Percentiles rank a stretch among this genome's conserved stretches.
Conservation (phyloP, 2,888 invertebrate species). For the Papilio elwesi region DNA sequence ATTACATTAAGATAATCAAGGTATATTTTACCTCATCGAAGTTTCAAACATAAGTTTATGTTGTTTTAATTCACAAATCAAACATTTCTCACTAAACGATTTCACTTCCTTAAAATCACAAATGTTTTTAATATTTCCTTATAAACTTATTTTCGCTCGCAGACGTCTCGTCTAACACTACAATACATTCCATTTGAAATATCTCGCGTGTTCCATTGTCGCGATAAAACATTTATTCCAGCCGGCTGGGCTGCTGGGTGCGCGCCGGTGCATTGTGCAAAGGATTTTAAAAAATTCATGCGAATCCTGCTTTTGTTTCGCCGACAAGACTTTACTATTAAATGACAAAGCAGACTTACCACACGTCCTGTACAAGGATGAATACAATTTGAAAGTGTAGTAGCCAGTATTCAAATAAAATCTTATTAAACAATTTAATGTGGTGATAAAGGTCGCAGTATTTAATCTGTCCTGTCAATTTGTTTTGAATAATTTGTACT, state of each 20-base stretch:
- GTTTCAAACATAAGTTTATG: too few species aligned
- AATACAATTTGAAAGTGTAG: neutral
- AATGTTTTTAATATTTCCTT: conserved; percentile 14
- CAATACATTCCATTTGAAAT: conserved; percentile 12
- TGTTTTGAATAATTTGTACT: too few species aligned
- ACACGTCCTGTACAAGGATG: neutral
- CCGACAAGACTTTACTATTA: conserved; percentile 16
- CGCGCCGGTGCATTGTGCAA: conserved; percentile 27
- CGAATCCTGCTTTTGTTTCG: conserved; percentile 31
- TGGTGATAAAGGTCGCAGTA: too few species aligned
- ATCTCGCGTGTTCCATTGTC: conserved; percentile 34
- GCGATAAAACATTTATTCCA: conserved; percentile 39
- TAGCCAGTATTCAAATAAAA: neutral
- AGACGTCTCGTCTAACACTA: conserved; percentile 12
- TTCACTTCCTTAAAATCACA: too few species aligned
- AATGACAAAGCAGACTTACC: conserved; percentile 10
- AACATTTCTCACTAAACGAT: too few species aligned
- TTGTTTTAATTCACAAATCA: too few species aligned
- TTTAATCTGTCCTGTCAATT: too few species aligned
- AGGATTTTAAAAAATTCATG: conserved; percentile 31
- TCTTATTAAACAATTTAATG: too few species aligned
- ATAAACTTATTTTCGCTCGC: neutral
- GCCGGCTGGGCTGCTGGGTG: conserved; percentile 12
- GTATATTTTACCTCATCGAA: too few species aligned
- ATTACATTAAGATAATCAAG: too few species aligned